phyloP scores from a whole-genome alignment of 2,113 vertebrate species.

The Cavia aperea region DNA sequence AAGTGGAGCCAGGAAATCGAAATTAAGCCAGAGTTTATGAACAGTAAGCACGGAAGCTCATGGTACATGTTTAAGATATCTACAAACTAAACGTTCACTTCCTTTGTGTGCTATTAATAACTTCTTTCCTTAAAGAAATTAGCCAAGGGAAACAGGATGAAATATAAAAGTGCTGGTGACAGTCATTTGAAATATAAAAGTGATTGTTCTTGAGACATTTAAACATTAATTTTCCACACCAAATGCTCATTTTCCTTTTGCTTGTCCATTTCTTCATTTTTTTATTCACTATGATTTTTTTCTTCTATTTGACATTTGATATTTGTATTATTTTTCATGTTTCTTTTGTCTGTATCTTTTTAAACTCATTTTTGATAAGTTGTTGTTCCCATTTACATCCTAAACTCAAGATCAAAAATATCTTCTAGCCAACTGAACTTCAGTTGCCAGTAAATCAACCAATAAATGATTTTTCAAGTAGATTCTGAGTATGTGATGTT shows the following conservation, averaged over 20 bases:
- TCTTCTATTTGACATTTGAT: slow-evolving; percentile 14
- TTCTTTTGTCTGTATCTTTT: not conserved
- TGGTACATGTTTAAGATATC: not conserved
- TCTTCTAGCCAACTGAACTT: not conserved
- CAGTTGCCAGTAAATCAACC: slow-evolving; percentile 7
- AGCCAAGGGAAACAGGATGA: not conserved
- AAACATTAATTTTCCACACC: not conserved
- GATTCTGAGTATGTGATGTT: not conserved
- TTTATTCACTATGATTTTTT: slow-evolving; percentile 10
- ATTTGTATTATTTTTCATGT: not conserved
- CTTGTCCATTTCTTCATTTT: not conserved
- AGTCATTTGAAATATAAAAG: not conserved
- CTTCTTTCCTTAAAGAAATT: slow-evolving; percentile 7
- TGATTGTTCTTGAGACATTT: not conserved
- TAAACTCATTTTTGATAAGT: not conserved
- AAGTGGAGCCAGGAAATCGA: not conserved
- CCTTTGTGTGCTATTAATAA: not conserved
- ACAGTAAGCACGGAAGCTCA: not conserved
- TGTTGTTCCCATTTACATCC: not conserved
- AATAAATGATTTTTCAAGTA: slow-evolving; percentile 13
- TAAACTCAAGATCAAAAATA: not conserved
- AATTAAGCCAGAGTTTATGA: not conserved
- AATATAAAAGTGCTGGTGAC: not conserved
- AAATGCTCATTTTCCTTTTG: not conserved
- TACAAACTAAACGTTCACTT: not conserved